Conservation (phyloP, 2,113 vertebrate species). For the Seriola dumerili region DNA sequence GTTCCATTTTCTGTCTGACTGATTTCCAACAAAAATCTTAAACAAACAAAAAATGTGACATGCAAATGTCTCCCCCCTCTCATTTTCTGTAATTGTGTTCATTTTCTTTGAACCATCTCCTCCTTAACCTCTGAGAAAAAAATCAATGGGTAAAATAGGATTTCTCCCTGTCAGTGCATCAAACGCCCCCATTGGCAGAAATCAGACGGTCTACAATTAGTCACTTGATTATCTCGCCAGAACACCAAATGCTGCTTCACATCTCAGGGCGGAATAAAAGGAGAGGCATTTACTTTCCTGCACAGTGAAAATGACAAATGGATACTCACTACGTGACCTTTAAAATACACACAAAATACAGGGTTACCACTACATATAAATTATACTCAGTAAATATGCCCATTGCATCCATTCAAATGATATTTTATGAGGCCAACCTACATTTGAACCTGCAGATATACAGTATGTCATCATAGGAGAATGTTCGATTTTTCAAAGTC, state of each 20-base stretch:
- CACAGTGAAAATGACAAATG: constrained; percentile 33
- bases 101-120: constrained; percentile 55
- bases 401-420: background rate
- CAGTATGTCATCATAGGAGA: background rate
- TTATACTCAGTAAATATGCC: background rate
- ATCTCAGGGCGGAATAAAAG: constrained; percentile 38
- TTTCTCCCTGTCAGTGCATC: constrained; percentile 57
- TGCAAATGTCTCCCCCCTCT: constrained; percentile 33
- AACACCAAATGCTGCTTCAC: constrained; percentile 62
- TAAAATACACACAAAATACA: background rate
- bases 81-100: constrained; percentile 54
- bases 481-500: background rate
- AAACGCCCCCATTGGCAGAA: constrained; percentile 66
- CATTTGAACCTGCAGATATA: background rate
- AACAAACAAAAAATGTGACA: constrained; percentile 52
- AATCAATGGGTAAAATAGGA: constrained; percentile 54
- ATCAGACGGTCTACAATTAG: constrained; percentile 72
- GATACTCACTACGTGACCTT: constrained; percentile 14
- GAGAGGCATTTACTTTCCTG: constrained; percentile 40
- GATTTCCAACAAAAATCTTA: constrained; percentile 52
- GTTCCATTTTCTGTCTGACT: constrained; percentile 55
- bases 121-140: constrained; percentile 63
- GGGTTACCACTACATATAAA: background rate
- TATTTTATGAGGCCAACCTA: background rate
- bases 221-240: constrained; percentile 76